phyloP scores from a whole-genome alignment of 2,113 vertebrate species.

The Myotis lucifugus region DNA sequence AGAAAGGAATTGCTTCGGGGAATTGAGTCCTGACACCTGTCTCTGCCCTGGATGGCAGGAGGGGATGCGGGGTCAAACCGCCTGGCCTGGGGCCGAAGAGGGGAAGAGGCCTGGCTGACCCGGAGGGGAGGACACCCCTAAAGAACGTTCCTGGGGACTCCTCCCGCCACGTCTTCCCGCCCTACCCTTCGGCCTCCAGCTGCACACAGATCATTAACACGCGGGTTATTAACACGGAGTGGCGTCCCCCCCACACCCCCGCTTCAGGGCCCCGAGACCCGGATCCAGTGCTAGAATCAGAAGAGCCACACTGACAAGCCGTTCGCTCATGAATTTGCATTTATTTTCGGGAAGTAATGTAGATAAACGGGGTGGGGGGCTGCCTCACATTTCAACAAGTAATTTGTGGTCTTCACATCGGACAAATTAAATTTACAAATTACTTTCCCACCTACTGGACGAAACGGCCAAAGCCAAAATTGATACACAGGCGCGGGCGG shows the following conservation, averaged over 20 bases:
- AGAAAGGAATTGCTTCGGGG: conserved; percentile 68
- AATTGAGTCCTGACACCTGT: conserved; percentile 77
- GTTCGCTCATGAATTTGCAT: conserved; percentile 81
- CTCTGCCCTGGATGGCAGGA: conserved; percentile 54
- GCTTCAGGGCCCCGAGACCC: background rate
- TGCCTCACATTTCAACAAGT: conserved; percentile 85
- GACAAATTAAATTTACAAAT: conserved; percentile 80
- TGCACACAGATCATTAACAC: conserved; percentile 44
- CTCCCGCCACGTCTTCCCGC: background rate
- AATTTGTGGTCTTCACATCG: conserved; percentile 80
- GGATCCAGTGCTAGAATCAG: conserved; percentile 56
- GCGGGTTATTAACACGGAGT: conserved; percentile 2
- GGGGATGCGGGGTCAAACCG: conserved; percentile 66
- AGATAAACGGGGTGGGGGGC: conserved; percentile 54
- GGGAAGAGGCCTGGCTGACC: background rate
- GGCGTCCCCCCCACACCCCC: background rate
- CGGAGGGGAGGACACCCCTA: background rate
- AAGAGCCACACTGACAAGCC: conserved; percentile 78
- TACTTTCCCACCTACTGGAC: conserved; percentile 77
- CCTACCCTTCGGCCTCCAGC: conserved; percentile 6
- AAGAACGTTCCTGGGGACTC: background rate
- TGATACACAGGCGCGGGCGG: conserved; percentile 53
- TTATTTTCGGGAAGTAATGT: conserved; percentile 84
- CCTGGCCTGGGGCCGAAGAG: background rate
- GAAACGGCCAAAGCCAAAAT: conserved; percentile 71